phyloP scores from a whole-genome alignment of 2,113 vertebrate genomes.

The Cinclus mexicanus region DNA sequence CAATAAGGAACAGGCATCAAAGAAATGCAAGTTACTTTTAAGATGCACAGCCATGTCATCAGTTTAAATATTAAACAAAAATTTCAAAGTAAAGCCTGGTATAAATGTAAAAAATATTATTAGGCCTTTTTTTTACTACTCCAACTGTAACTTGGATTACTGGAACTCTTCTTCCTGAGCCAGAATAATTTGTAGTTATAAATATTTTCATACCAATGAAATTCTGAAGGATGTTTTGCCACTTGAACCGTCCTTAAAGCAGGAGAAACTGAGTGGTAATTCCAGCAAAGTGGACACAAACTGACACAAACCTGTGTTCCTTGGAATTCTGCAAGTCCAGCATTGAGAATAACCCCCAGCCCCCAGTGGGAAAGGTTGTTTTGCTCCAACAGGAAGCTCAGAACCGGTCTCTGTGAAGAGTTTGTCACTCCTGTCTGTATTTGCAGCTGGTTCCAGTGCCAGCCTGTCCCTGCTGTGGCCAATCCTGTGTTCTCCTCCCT shows the following conservation, averaged over 20 bases:
- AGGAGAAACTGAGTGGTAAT: background rate
- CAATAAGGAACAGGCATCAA: background rate
- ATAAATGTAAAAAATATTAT: background rate
- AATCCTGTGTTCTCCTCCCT: background rate
- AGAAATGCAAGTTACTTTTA: background rate
- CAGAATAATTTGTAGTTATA: background rate
- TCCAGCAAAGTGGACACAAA: background rate
- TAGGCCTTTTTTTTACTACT: background rate
- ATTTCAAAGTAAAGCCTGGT: background rate
- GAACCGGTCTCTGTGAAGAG: background rate
- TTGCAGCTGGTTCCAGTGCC: background rate
- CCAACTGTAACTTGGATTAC: background rate
- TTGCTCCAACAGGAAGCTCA: background rate
- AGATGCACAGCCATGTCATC: background rate
- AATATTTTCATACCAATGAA: background rate
- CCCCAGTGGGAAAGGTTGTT: background rate
- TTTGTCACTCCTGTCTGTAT: background rate
- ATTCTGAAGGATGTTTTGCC: rapidly evolving
- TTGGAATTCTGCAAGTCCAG: background rate
- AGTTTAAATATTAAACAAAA: background rate
- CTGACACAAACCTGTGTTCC: background rate
- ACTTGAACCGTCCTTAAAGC: background rate
- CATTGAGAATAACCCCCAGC: background rate
- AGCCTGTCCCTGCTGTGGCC: background rate
- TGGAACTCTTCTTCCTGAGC: background rate